phyloP scores from a whole-genome alignment of 2,113 vertebrate species.

The Dicrurus megarhynchus region DNA sequence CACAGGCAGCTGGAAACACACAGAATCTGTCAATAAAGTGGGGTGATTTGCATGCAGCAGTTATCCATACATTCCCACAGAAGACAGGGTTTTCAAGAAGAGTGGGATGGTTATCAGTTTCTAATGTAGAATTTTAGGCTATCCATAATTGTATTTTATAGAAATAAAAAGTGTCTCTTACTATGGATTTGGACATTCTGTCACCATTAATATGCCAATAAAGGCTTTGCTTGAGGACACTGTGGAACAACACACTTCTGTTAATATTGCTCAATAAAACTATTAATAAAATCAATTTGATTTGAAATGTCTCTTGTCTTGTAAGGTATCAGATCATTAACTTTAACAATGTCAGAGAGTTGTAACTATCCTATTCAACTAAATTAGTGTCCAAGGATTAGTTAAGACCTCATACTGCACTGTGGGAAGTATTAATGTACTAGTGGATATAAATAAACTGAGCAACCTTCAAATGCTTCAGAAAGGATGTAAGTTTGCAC shows the following conservation, averaged over 20 bases:
- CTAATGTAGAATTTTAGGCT: constrained; percentile 9
- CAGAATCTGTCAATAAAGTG: neutral
- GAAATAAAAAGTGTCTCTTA: constrained; percentile 33
- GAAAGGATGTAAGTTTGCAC: neutral
- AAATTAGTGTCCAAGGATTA: constrained; percentile 62
- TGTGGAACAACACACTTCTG: constrained; percentile 28
- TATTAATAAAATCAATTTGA: constrained; percentile 66
- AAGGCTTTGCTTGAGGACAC: constrained; percentile 34
- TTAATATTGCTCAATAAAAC: constrained; percentile 65
- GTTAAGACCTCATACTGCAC: constrained; percentile 23
- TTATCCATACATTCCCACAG: neutral
- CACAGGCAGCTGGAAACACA: neutral
- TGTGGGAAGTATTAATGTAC: constrained; percentile 8
- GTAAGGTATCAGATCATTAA: constrained; percentile 68
- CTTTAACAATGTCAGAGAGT: constrained; percentile 55
- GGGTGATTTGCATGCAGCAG: neutral
- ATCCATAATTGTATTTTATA: neutral
- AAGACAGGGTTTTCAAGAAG: neutral
- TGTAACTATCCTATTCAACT: constrained; percentile 41
- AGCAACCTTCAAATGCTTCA: constrained; percentile 14
- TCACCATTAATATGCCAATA: constrained; percentile 46
- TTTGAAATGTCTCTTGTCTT: constrained; percentile 62
- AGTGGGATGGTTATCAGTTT: neutral
- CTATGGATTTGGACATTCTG: constrained; percentile 29
- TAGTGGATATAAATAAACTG: constrained; percentile 36